Conservation (phyloP, 2,797 vertebrate genomes). For the Streptopelia turtur region DNA sequence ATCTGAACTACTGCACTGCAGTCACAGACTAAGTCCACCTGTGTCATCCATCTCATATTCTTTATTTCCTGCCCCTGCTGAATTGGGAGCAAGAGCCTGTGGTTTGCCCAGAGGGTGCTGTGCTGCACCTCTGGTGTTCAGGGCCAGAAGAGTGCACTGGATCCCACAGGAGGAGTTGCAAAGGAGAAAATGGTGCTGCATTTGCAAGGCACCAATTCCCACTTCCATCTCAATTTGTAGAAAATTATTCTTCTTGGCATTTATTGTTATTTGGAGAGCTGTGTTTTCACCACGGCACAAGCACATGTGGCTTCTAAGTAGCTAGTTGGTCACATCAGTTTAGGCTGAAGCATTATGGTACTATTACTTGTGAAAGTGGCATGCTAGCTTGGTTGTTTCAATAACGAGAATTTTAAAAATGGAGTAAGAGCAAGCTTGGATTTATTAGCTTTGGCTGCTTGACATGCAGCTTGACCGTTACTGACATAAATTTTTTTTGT, state of each 20-base stretch:
- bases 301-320: neutral
- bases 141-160: neutral
- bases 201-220: neutral
- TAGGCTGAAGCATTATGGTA: neutral
- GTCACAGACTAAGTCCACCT: neutral
- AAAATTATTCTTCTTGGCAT: neutral
- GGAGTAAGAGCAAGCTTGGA: neutral
- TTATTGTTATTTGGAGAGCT: neutral
- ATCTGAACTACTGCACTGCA: neutral
- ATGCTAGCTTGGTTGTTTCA: neutral
- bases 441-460: neutral
- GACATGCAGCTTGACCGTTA: neutral
- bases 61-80: neutral
- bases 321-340: neutral
- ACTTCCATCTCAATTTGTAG: neutral
- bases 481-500: constrained; percentile 13
- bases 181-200: neutral
- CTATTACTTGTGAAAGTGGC: neutral
- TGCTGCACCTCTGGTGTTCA: neutral
- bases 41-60: neutral
- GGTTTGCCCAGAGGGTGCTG: neutral
- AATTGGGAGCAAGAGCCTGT: neutral
- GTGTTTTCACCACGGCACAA: neutral
- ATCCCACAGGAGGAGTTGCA: neutral
- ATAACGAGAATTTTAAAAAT: neutral